Percentiles rank a stretch among this genome's conserved stretches.
These are phyloP conservation scores for Leucoma salicis DNA, from an alignment of 2,888 invertebrate genomes.

Conservation along the genomic window DNA sequence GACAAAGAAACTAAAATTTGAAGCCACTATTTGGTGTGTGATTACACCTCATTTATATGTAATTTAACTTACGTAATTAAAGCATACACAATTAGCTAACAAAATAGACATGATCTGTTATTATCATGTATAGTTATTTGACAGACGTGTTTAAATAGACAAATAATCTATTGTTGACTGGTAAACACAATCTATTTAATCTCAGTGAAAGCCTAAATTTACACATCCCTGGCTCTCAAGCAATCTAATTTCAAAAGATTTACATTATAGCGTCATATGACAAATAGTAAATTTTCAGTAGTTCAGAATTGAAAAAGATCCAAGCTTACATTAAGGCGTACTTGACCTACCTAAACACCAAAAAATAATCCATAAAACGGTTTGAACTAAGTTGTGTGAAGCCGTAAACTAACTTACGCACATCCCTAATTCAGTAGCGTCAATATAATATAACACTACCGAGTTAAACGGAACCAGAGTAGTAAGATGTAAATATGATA, in stretches of 20 bases:
- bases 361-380: slow-evolving; percentile 35
- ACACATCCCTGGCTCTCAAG: not conserved
- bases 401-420: slow-evolving; percentile 39
- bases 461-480: slow-evolving; percentile 48
- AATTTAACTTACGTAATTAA: not conserved
- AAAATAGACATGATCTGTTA: not conserved
- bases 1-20: too few species aligned
- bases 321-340: slow-evolving; percentile 27
- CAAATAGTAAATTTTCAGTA: not conserved
- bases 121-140: not conserved
- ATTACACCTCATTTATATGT: too few species aligned
- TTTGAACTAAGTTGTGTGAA: slow-evolving; percentile 32
- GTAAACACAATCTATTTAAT: not conserved
- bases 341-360: slow-evolving; percentile 47
- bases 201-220: not conserved
- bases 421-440: slow-evolving; percentile 42
- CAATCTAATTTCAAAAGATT: not conserved
- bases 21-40: too few species aligned
- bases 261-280: too few species aligned
- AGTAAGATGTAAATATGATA: slow-evolving; percentile 37
- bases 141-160: not conserved
- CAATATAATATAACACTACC: slow-evolving; percentile 39
- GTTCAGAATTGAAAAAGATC: not conserved
- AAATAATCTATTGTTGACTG: slow-evolving; percentile 7
- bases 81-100: not conserved